A percentile compares a stretch with the other conserved stretches of the same genome.
phyloP scores from a whole-genome alignment of 2,888 invertebrate genomes.

The Stenchaetothrips biformis region DNA sequence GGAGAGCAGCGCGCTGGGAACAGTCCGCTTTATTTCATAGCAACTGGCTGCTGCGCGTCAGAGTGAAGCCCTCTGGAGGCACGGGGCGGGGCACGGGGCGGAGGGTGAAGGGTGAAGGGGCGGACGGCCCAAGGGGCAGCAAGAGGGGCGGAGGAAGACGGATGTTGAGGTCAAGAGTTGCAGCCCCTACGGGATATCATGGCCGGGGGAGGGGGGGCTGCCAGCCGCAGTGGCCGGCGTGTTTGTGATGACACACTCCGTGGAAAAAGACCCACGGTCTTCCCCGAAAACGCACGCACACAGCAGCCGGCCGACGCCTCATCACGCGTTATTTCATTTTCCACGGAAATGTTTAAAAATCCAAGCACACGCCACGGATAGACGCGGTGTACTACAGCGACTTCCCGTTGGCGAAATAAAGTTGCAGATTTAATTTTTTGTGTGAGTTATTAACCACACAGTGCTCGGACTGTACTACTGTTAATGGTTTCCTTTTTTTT shows the following conservation, averaged over 20 bases:
- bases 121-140: background rate
- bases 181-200: background rate
- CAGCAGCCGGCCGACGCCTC: background rate
- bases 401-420: no score
- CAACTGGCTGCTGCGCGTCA: background rate
- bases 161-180: conserved; percentile 21
- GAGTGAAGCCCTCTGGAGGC: background rate
- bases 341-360: no score
- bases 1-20: background rate
- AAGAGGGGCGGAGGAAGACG: background rate
- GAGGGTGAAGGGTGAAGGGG: background rate
- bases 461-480: no score
- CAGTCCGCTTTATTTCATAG: background rate
- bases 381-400: no score
- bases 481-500: no score
- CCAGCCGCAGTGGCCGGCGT: background rate
- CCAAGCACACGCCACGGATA: no score
- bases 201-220: background rate
- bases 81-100: background rate
- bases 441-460: no score
- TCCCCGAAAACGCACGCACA: background rate
- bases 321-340: no score
- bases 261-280: background rate
- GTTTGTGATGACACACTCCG: background rate
- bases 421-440: no score